A percentile compares a stretch with the other conserved stretches of the same genome.
Conservation (phyloP, 1,140 invertebrate genomes). For the Apocrypta bakeri region DNA sequence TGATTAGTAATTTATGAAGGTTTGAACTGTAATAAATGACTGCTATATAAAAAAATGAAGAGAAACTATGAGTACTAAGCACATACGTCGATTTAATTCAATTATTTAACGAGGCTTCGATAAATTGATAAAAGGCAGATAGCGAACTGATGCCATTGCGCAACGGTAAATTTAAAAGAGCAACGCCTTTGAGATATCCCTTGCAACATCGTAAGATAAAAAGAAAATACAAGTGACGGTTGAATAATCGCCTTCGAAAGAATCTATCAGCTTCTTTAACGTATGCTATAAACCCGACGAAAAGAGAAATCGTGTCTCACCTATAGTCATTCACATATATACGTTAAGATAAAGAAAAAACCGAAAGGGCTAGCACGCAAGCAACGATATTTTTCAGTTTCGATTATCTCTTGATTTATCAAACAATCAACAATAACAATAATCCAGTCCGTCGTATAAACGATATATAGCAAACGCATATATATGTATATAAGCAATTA, state of each 20-base stretch:
- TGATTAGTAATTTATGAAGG: too few relatives aligned
- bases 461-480: background rate
- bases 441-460: background rate
- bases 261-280: background rate
- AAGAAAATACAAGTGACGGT: background rate
- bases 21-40: too few relatives aligned
- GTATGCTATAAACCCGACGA: too few relatives aligned
- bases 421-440: background rate
- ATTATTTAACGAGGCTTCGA: background rate
- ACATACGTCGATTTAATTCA: background rate
- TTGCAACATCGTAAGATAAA: background rate
- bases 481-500: constrained; percentile 12
- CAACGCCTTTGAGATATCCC: background rate
- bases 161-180: background rate
- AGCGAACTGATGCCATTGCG: background rate
- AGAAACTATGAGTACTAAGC: background rate
- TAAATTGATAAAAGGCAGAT: background rate
- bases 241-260: background rate
- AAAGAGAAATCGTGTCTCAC: too few relatives aligned
- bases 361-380: too few relatives aligned
- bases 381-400: background rate
- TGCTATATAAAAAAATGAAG: background rate
- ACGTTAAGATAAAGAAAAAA: too few relatives aligned
- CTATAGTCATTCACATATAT: too few relatives aligned
- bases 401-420: background rate